Conservation (phyloP, 2,113 vertebrate genomes). For the Ceyx cyanopectus region DNA sequence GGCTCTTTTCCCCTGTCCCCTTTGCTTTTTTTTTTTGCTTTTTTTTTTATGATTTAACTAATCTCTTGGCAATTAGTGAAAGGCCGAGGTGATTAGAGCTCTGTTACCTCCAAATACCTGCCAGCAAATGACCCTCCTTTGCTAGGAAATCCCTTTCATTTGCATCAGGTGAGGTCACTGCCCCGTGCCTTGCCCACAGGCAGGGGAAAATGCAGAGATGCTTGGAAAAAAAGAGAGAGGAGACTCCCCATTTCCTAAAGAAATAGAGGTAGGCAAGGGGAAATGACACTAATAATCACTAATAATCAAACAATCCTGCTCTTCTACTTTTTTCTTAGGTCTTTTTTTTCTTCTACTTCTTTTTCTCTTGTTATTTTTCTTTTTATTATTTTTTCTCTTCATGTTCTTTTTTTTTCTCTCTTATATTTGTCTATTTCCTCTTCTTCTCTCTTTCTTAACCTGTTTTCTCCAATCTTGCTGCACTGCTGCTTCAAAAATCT, state of each 20-base stretch:
- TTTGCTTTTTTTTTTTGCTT: not conserved
- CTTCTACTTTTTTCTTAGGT: not conserved
- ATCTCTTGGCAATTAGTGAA: constrained; percentile 4
- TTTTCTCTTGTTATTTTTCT: no score
- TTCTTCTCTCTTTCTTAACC: not conserved
- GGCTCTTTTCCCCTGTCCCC: not conserved
- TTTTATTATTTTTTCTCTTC: no score
- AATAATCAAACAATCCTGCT: not conserved
- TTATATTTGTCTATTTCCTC: no score
- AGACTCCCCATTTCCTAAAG: not conserved
- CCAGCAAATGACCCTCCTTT: constrained; percentile 29
- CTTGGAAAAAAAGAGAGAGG: not conserved
- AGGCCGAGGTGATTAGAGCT: not conserved
- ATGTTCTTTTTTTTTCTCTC: no score
- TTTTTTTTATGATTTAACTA: not conserved
- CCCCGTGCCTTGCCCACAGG: not conserved
- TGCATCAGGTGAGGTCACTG: not conserved
- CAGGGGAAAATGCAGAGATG: not conserved
- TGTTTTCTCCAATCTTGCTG: not conserved
- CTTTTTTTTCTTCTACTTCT: no score
- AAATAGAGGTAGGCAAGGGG: not conserved
- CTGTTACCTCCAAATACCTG: not conserved
- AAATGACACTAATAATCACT: not conserved
- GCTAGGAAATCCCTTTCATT: constrained; percentile 40
- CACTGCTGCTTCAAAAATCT: not conserved